These are phyloP conservation scores for Maniola hyperantus DNA, from an alignment of 2,888 invertebrate genomes.

Conservation along the genomic window DNA sequence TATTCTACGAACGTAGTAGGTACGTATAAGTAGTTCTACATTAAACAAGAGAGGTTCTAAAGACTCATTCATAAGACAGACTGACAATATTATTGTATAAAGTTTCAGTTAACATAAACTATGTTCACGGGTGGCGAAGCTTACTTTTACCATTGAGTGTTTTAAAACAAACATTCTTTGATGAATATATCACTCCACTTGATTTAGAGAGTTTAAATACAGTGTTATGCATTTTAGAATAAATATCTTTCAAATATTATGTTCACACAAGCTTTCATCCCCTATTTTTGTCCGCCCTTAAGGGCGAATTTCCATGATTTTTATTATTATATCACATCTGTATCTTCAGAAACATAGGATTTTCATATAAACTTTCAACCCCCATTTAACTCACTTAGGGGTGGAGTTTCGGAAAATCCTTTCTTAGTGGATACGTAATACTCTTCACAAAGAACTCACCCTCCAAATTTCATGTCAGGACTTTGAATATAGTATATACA, in stretches of 20 bases:
- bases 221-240: neutral
- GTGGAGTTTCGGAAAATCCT: too few relatives aligned
- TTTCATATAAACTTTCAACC: too few relatives aligned
- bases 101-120: constrained; percentile 11
- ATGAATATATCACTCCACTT: constrained; percentile 1
- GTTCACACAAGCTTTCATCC: too few relatives aligned
- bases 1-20: neutral
- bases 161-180: constrained; percentile 10
- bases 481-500: too few relatives aligned
- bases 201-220: neutral
- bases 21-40: neutral
- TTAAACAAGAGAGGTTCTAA: neutral
- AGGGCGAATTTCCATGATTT: too few relatives aligned
- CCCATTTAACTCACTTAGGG: too few relatives aligned
- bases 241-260: neutral
- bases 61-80: neutral
- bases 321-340: too few relatives aligned
- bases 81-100: neutral
- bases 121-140: neutral
- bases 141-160: constrained; percentile 1
- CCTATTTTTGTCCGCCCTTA: too few relatives aligned
- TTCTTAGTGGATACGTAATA: too few relatives aligned
- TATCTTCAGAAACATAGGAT: too few relatives aligned
- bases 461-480: too few relatives aligned
- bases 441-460: too few relatives aligned